Evolutionary conservation across 2,888 invertebrate species (phyloP).

Genomic region (Calameuta idolon): DNA sequence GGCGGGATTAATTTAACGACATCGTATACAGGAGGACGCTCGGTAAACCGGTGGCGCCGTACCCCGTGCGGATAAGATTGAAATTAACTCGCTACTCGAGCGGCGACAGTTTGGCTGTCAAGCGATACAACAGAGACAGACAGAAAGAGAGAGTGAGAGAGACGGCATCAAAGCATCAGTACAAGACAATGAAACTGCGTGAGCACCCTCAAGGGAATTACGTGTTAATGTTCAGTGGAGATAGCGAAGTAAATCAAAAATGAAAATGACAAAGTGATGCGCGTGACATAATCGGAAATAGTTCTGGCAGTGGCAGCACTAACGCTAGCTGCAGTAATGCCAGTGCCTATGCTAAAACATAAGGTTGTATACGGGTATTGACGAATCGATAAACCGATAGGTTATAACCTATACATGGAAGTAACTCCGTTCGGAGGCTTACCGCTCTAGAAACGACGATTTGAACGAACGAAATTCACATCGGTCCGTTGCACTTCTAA

Average conservation of each 20-base stretch:
- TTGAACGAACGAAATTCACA: neutral
- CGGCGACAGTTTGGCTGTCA: neutral
- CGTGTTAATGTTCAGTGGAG: neutral
- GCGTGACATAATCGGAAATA: neutral
- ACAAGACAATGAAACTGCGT: neutral
- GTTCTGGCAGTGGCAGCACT: neutral
- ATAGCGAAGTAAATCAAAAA: neutral
- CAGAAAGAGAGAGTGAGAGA: neutral
- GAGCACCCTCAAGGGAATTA: neutral
- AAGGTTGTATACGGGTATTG: conserved; percentile 22
- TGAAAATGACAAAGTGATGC: neutral
- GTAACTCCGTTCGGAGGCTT: neutral
- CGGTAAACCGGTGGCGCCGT: neutral
- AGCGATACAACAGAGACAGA: neutral
- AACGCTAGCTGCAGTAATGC: neutral
- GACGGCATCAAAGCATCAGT: neutral
- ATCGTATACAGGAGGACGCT: conserved; percentile 4
- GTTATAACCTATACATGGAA: conserved; percentile 16
- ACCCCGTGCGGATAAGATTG: neutral
- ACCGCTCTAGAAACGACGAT: neutral
- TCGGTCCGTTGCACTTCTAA: neutral
- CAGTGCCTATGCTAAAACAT: conserved; percentile 18
- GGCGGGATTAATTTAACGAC: conserved; percentile 6
- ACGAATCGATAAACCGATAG: conserved; percentile 45
- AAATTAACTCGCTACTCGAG: conserved; percentile 1